phyloP scores from a whole-genome alignment of 2,888 invertebrate species.

The Baccha elongata region DNA sequence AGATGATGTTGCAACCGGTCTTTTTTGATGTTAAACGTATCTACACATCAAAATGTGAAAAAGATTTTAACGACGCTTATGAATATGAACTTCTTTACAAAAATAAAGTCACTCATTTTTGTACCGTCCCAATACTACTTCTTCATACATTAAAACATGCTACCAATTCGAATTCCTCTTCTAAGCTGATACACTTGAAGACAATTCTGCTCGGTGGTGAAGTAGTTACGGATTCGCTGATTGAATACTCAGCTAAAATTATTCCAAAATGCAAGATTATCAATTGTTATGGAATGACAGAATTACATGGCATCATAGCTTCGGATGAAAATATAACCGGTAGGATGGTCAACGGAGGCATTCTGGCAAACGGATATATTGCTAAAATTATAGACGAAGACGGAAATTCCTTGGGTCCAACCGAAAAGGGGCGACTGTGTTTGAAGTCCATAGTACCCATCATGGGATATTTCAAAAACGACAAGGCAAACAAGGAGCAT shows the following conservation, averaged over 20 bases:
- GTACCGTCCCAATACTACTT: conserved; percentile 60
- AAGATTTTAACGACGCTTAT: not conserved
- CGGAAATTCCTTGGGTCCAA: conserved; percentile 39
- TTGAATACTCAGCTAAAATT: conserved; percentile 17
- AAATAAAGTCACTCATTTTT: conserved; percentile 69
- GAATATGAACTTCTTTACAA: too few relatives aligned
- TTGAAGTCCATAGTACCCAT: conserved; percentile 58
- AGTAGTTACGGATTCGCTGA: conserved; percentile 56
- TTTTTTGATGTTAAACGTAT: conserved; percentile 67
- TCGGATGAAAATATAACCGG: conserved; percentile 40
- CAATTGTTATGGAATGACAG: conserved; percentile 73
- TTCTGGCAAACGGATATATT: conserved; percentile 48
- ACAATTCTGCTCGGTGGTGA: conserved; percentile 44
- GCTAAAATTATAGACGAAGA: conserved; percentile 65
- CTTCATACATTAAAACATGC: conserved; percentile 37
- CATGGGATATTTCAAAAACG: not conserved
- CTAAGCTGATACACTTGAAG: not conserved
- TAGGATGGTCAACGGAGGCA: conserved; percentile 51
- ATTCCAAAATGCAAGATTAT: conserved; percentile 47
- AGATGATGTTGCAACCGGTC: conserved; percentile 61
- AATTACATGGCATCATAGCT: conserved; percentile 64
- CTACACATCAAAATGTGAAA: conserved; percentile 30
- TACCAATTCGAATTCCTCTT: not conserved
- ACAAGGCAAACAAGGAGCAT: not conserved
- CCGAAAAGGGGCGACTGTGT: conserved; percentile 58